phyloP scores from a whole-genome alignment of 1,140 invertebrate genomes.

The Saccostrea echinata region DNA sequence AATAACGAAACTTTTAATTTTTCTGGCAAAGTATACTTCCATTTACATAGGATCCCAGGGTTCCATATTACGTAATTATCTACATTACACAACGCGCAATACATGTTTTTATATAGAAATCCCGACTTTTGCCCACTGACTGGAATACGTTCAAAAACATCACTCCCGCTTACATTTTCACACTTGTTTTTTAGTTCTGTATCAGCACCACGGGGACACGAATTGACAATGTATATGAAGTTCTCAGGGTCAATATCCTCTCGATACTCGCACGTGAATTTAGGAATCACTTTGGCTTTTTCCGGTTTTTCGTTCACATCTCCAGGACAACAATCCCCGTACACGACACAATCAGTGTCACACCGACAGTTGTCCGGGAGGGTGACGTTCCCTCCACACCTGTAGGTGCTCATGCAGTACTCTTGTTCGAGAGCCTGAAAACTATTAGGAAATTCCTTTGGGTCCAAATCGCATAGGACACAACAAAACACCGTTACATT shows the following conservation, averaged over 20 bases:
- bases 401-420: not conserved
- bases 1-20: conserved; percentile 43
- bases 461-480: not conserved
- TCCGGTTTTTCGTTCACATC: not conserved
- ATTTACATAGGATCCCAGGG: conserved; percentile 46
- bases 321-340: conserved; percentile 50
- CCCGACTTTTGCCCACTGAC: conserved; percentile 39
- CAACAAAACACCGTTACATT: not conserved
- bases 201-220: conserved; percentile 40
- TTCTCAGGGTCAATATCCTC: conserved; percentile 44
- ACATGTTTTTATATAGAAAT: conserved; percentile 54
- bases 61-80: conserved; percentile 45
- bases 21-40: conserved; percentile 15
- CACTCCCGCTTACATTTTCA: not conserved
- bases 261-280: conserved; percentile 47
- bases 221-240: conserved; percentile 47
- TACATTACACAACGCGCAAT: conserved; percentile 53
- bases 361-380: conserved; percentile 44
- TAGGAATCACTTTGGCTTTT: not conserved
- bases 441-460: not conserved
- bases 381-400: not conserved
- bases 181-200: conserved; percentile 28
- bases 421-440: not conserved
- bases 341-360: conserved; percentile 37
- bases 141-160: conserved; percentile 28